Percentiles rank a stretch among this genome's conserved stretches.
Conservation (phyloP, 2,113 vertebrate genomes). For the Saccopteryx leptura region DNA sequence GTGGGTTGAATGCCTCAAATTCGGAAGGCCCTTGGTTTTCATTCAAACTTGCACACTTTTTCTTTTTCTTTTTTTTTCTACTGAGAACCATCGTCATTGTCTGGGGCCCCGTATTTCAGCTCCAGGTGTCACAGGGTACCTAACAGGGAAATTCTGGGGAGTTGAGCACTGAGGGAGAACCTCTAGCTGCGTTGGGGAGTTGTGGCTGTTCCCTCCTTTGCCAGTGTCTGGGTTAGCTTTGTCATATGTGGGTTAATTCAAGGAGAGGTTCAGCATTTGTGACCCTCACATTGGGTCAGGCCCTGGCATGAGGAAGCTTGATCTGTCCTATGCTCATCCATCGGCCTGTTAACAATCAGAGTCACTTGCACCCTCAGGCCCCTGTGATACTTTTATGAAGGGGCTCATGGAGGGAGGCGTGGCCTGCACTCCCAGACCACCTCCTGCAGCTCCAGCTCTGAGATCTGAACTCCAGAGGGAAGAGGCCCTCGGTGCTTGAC, state of each 20-base stretch:
- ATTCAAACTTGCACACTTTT: not conserved
- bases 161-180: not conserved
- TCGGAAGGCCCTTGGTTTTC: not conserved
- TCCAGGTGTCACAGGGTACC: not conserved
- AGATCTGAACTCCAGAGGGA: not conserved
- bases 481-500: not conserved
- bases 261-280: rapidly evolving
- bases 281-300: not conserved
- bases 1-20: not conserved
- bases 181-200: not conserved
- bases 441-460: not conserved
- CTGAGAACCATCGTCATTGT: not conserved
- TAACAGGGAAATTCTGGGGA: not conserved
- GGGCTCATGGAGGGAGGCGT: not conserved
- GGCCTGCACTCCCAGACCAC: too few relatives aligned
- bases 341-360: not conserved
- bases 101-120: not conserved
- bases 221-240: not conserved
- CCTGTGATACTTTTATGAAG: not conserved
- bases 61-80: not conserved
- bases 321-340: rapidly evolving
- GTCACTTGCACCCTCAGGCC: not conserved
- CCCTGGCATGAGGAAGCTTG: not conserved
- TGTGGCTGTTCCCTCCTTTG: not conserved
- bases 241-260: rapidly evolving